phyloP scores from a whole-genome alignment of 2,888 invertebrate species.

The Steinernema scapterisci region DNA sequence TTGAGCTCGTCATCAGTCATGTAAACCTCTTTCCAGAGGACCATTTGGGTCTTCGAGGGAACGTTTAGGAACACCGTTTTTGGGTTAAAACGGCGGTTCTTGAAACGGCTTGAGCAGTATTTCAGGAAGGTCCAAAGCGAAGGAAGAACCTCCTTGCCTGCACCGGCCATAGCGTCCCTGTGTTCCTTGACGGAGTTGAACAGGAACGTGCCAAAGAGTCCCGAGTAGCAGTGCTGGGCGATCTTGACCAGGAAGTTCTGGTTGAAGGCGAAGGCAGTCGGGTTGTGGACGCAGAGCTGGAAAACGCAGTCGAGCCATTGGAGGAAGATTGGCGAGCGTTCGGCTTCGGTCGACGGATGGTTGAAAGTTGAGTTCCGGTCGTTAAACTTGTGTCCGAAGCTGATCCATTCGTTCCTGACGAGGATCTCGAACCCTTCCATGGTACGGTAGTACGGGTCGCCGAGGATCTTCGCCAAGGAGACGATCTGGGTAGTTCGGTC shows the following conservation, averaged over 20 bases:
- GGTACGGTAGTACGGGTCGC: constrained; percentile 93
- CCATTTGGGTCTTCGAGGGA: not conserved
- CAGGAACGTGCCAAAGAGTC: constrained; percentile 93
- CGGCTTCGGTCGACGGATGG: constrained; percentile 73
- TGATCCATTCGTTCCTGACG: constrained; percentile 94
- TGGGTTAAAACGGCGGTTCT: not conserved
- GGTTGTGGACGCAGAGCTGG: constrained; percentile 75
- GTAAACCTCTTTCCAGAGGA: not conserved
- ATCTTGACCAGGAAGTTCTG: constrained; percentile 90
- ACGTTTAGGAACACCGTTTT: not conserved
- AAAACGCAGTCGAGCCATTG: constrained; percentile 95
- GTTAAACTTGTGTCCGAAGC: constrained; percentile 96
- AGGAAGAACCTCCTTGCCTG: not conserved
- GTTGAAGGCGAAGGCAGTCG: constrained; percentile 93
- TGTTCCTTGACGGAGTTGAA: constrained; percentile 56
- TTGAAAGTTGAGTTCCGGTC: constrained; percentile 75
- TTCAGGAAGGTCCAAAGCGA: constrained; percentile 5
- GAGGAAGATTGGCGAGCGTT: constrained; percentile 93
- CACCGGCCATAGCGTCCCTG: not conserved
- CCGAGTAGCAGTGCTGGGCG: constrained; percentile 91
- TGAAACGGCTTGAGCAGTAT: not conserved
- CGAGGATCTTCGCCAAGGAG: constrained; percentile 85
- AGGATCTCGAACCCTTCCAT: constrained; percentile 89
- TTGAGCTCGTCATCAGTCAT: not conserved
- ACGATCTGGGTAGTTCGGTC: constrained; percentile 96